phyloP scores from a whole-genome alignment of 2,113 vertebrate genomes.

The Chloebia gouldiae region DNA sequence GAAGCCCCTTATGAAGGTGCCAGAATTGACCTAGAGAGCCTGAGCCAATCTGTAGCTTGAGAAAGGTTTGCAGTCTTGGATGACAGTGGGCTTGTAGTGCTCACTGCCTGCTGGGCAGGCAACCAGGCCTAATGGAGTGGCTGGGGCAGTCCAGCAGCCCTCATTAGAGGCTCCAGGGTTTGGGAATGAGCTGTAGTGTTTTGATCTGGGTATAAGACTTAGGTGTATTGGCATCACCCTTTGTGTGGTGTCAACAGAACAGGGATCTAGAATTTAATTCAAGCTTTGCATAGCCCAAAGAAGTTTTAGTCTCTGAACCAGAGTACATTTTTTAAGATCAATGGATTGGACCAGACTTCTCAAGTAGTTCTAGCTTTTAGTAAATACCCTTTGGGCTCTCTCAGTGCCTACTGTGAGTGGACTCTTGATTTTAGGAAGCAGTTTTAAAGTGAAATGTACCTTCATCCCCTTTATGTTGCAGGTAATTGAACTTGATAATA shows the following conservation, averaged over 20 bases:
- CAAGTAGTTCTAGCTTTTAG: background rate
- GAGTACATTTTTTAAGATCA: background rate
- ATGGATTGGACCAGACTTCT: background rate
- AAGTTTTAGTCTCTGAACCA: background rate
- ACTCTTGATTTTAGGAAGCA: background rate
- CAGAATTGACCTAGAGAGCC: background rate
- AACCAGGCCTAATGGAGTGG: background rate
- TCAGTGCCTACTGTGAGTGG: background rate
- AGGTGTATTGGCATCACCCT: background rate
- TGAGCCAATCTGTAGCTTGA: background rate
- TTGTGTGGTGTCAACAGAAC: background rate
- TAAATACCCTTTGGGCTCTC: background rate
- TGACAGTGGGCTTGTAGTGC: background rate
- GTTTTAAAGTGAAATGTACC: background rate
- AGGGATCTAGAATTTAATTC: background rate
- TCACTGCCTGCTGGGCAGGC: background rate
- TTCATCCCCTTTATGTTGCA: background rate
- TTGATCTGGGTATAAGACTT: background rate
- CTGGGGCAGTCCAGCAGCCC: background rate
- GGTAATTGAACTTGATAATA: background rate
- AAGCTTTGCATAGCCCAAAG: background rate
- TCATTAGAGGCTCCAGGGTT: background rate
- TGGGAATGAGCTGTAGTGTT: background rate
- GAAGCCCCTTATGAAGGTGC: background rate
- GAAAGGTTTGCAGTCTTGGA: background rate